These are phyloP conservation scores for Augochlorella aurata DNA, from an alignment of 2,888 invertebrate genomes.

Conservation along the genomic window DNA sequence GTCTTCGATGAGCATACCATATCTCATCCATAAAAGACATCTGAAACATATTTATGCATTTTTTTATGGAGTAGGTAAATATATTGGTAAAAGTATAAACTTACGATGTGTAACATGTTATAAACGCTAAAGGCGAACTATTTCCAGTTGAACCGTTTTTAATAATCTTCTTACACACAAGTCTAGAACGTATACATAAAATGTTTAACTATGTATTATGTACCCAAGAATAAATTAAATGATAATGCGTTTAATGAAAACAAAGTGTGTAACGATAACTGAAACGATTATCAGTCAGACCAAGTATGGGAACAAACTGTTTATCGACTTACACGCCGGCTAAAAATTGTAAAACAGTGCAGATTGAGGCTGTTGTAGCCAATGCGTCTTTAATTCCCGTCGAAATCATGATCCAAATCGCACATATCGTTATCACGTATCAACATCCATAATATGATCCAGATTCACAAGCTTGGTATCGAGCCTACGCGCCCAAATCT, in stretches of 20 bases:
- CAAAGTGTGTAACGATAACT: not conserved
- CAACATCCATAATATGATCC: slow-evolving; percentile 26
- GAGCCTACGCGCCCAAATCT: slow-evolving; percentile 2
- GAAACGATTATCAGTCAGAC: not conserved
- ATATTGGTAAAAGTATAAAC: slow-evolving; percentile 71
- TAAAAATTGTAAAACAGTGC: slow-evolving; percentile 92
- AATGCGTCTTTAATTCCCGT: slow-evolving; percentile 81
- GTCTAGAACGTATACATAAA: slow-evolving; percentile 83
- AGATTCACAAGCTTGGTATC: slow-evolving; percentile 17
- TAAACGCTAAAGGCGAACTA: slow-evolving; percentile 89
- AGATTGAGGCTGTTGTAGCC: slow-evolving; percentile 87
- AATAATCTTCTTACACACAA: slow-evolving; percentile 90
- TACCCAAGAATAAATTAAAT: not conserved
- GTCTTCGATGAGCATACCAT: slow-evolving; percentile 89
- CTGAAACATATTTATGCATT: slow-evolving; percentile 82
- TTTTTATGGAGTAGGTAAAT: not conserved
- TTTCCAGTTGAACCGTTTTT: slow-evolving; percentile 90
- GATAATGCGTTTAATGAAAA: slow-evolving; percentile 18
- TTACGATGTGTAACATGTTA: slow-evolving; percentile 90
- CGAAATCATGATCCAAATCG: slow-evolving; percentile 76
- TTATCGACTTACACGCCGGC: slow-evolving; percentile 90
- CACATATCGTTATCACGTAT: slow-evolving; percentile 34
- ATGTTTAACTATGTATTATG: not conserved
- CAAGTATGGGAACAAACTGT: not conserved
- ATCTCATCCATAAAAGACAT: slow-evolving; percentile 90